Evolutionary conservation across 2,797 vertebrate species (phyloP), one percentile per base, ranked within the genome.

Genomic region (Cacajao melanocephalus): DNA sequence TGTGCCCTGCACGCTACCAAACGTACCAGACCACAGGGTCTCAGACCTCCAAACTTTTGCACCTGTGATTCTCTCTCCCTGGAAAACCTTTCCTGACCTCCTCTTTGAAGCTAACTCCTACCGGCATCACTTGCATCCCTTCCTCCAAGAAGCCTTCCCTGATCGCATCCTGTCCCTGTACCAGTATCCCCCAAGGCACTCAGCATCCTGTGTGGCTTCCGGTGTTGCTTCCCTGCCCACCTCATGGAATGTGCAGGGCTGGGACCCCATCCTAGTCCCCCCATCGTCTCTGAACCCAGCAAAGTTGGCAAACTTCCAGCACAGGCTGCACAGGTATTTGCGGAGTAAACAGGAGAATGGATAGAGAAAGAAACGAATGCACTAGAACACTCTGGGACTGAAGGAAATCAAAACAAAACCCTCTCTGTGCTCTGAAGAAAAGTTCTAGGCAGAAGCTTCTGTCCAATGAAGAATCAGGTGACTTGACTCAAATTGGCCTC

Each of bases 101-200:
- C 48, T 78, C 55, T 46, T 52, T 55, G 14, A 14, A 28, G 46
- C 46, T 75, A 78, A n/a, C 4, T 67, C 58, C 67, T 85, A 15
- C 10, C 7, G 20, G 50, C 11, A 81, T 14, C n/a, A 14, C 26
- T 0, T n/a, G 12, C 0, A 76, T 9, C 13, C 19, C 44, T 57
- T 72, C 79, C 86, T 90, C 81, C 85, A 91, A 82, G 82, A 94
- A 88, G 85, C 57, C 78, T 79, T 92, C 44, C 85, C 61, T 61
- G 78, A 81, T 61, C 81, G 50, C 64, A 50, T 82, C 41, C 17
- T 33, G 41, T 58, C 26, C 28, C 26, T 44, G 11, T 33, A 36
- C 39, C 83, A 10, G 36, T 5, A 15, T 78, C 52, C 33, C 39
- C 17, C 75, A 48, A 22, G 20, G 17, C 3, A 28, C 67, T 30